Base-by-base conservation (phyloP, 2,888 invertebrate species). In the Anorthoa munda region DNA sequence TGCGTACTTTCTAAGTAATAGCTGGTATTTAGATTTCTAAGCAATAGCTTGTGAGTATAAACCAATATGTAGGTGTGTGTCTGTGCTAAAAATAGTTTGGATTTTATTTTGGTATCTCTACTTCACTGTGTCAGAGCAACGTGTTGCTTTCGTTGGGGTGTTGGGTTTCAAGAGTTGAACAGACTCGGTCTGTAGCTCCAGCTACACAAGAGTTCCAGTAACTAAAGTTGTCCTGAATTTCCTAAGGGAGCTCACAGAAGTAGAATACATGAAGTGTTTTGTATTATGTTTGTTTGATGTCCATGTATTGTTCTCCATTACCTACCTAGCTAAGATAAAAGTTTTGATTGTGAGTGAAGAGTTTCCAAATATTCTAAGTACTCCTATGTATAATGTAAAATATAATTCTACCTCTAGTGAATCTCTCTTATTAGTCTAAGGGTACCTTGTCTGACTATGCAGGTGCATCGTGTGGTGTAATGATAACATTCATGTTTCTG, bases 401-500 rank as follows among this genome's bases (percentile, higher is more conserved):
- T 79, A 79, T 69, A 76, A 69, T 79, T 79, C 61, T 76, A 81
- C 46, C 15, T 17, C 26, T 73, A 50, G 26, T 53, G 26, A n/a
- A 21, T 39, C 7, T 15, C 15, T 21, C 15, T 60, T 68, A 51
- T 55, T 26, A 51, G 13, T 75, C 23, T 23, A 55, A 69, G 77
- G 84, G 73, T 53, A n/a, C n/a, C 23, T 39, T 71, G 68, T 72
- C 76, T 74, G 75, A 71, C 63, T 77, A 65, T 82, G 80, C 71
- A 81, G 72, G 80, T 81, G 81, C 66, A 69, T 81, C 76, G 77
- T 87, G 86, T 84, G 90, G 85, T 84, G 90, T 92, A 94, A 95
- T 94, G 92, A 94, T 82, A 94, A 93, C 85, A 87, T 91, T 88
- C 87, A 90, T 84, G 86, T 92, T 91, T 85, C 86, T 90, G 91